Evolutionary conservation across 2,888 invertebrate species (phyloP).

Genomic region (Pycnomerus fuliginosus): DNA sequence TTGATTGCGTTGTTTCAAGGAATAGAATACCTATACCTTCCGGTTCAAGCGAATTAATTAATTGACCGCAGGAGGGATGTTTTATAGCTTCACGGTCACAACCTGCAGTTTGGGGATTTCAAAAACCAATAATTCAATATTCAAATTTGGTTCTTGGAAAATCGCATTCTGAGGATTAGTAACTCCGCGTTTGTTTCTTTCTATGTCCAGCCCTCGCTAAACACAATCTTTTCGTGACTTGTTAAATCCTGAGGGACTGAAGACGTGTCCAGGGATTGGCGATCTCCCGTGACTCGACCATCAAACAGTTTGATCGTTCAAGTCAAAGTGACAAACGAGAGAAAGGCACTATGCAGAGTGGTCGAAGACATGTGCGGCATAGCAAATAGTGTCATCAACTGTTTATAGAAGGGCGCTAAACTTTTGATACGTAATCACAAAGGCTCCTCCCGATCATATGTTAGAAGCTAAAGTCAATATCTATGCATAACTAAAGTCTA

Average conservation of each 20-base stretch:
- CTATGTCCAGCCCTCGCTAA: slow-evolving; percentile 1
- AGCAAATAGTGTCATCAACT: slow-evolving; percentile 35
- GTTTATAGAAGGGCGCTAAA: too few relatives aligned
- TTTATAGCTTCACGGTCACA: slow-evolving; percentile 9
- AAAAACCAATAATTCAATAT: slow-evolving; percentile 12
- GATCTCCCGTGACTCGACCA: slow-evolving; percentile 25
- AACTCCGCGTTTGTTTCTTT: slow-evolving; percentile 1
- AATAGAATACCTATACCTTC: slow-evolving; percentile 6
- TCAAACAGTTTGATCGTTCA: slow-evolving; percentile 20
- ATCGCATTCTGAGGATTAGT: not conserved
- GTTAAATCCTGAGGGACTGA: slow-evolving; percentile 26
- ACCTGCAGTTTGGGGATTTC: slow-evolving; percentile 17
- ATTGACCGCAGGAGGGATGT: slow-evolving; percentile 12
- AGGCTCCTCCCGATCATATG: too few relatives aligned
- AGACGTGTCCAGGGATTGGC: slow-evolving; percentile 29
- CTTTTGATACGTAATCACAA: too few relatives aligned
- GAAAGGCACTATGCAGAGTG: slow-evolving; percentile 32
- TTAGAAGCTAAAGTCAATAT: too few relatives aligned
- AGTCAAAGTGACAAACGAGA: slow-evolving; percentile 35
- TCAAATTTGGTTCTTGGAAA: too few relatives aligned
- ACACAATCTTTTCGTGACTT: slow-evolving; percentile 3
- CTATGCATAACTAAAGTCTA: too few relatives aligned
- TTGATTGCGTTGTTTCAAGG: slow-evolving; percentile 6
- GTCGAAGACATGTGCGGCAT: slow-evolving; percentile 31
- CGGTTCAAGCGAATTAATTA: slow-evolving; percentile 14